A percentile compares a stretch with the other conserved stretches of the same genome.
Conservation (phyloP, 1,140 invertebrate genomes). For the Paraescarpia echinospica region DNA sequence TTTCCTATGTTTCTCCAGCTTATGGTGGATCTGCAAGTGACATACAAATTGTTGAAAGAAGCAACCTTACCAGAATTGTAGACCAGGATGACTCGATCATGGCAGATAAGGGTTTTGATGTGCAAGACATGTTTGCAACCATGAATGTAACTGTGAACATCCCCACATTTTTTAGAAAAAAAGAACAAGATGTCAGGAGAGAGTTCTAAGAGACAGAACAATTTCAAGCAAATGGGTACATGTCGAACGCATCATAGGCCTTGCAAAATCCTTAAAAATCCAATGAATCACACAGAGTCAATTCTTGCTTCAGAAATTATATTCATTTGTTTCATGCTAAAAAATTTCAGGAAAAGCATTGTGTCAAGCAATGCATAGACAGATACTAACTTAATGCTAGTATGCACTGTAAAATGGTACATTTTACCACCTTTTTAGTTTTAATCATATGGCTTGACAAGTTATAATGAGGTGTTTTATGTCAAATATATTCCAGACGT, state of each 20-base stretch:
- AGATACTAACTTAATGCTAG: neutral
- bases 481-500: too few species aligned
- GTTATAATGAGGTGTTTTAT: too few species aligned
- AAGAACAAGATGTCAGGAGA: slow-evolving; percentile 25
- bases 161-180: slow-evolving; percentile 13
- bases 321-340: slow-evolving; percentile 20
- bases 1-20: slow-evolving; percentile 24
- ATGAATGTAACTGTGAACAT: slow-evolving; percentile 11
- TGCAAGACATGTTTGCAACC: slow-evolving; percentile 28
- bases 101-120: slow-evolving; percentile 29
- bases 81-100: slow-evolving; percentile 21
- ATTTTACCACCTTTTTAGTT: too few species aligned
- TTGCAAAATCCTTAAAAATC: slow-evolving; percentile 21
- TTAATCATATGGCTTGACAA: too few species aligned
- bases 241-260: slow-evolving; percentile 29
- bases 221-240: slow-evolving; percentile 31
- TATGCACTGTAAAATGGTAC: neutral
- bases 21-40: slow-evolving; percentile 31
- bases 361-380: slow-evolving; percentile 10
- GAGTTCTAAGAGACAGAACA: slow-evolving; percentile 19
- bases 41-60: slow-evolving; percentile 27
- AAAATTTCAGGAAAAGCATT: slow-evolving; percentile 13
- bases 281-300: slow-evolving; percentile 15
- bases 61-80: slow-evolving; percentile 9
- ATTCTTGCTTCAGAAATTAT: slow-evolving; percentile 18